A percentile compares a stretch with the other conserved stretches of the same genome.
Evolutionary conservation across 2,113 vertebrate genomes (phyloP).

Genomic region (Malurus cyaneus): DNA sequence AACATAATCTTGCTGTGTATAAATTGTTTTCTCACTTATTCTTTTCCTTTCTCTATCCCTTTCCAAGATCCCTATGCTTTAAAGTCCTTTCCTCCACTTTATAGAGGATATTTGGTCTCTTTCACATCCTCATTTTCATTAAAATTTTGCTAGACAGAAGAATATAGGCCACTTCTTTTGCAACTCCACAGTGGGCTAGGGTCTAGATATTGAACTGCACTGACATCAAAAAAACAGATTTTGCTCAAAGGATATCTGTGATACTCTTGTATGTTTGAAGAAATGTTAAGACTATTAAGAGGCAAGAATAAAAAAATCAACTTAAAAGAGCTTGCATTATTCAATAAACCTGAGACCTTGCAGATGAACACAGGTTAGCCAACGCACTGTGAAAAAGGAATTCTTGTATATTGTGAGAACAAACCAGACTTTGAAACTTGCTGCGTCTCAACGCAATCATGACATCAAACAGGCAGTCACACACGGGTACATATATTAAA

Average conservation of each 20-base stretch:
- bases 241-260: not conserved
- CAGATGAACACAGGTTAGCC: not conserved
- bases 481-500: not conserved
- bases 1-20: not conserved
- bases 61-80: not conserved
- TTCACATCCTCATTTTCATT: not conserved
- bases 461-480: not conserved
- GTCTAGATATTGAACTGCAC: not conserved
- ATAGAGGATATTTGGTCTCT: not conserved
- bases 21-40: not conserved
- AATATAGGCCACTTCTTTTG: not conserved
- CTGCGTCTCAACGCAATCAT: not conserved
- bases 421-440: constrained; percentile 7
- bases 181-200: not conserved
- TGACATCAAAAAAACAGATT: not conserved
- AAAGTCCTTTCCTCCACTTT: not conserved
- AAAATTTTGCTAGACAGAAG: not conserved
- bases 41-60: not conserved
- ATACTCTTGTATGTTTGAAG: not conserved
- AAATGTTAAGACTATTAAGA: not conserved
- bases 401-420: not conserved
- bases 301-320: not conserved
- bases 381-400: not conserved
- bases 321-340: not conserved
- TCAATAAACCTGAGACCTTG: not conserved